These are phyloP conservation scores for Anabas testudineus DNA, from an alignment of 2,797 vertebrate species.

Conservation along the genomic window DNA sequence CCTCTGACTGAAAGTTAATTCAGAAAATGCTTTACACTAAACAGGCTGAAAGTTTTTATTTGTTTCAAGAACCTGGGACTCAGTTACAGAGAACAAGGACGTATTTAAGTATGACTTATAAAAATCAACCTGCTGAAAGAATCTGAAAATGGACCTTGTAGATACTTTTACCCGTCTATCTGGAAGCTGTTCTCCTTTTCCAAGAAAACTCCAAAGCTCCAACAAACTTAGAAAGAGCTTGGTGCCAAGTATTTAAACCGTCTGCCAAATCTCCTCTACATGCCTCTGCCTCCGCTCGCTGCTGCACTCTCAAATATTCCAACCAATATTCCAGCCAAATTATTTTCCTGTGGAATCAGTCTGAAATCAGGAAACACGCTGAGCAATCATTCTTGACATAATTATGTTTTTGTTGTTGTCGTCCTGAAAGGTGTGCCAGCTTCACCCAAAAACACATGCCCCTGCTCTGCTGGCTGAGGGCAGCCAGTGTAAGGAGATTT, in stretches of 20 bases:
- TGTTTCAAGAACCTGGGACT: background rate
- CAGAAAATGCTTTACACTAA: constrained; percentile 11
- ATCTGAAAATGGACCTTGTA: background rate
- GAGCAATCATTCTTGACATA: constrained; percentile 50
- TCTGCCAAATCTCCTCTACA: constrained; percentile 56
- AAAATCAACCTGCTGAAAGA: constrained; percentile 15
- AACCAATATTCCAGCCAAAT: constrained; percentile 48
- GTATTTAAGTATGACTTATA: constrained; percentile 1
- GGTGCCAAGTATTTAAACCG: constrained; percentile 32
- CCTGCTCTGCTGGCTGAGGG: constrained; percentile 7
- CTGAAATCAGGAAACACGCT: constrained; percentile 52
- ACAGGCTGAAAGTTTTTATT: constrained; percentile 26
- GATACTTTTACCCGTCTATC: constrained; percentile 18
- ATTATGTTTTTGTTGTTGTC: constrained; percentile 36
- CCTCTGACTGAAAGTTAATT: no score
- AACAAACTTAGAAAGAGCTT: constrained; percentile 33
- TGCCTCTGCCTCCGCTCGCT: constrained; percentile 15
- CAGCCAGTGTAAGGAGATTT: constrained; percentile 20
- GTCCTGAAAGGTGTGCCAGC: constrained; percentile 38
- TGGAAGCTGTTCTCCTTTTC: constrained; percentile 26
- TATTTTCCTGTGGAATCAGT: constrained; percentile 48
- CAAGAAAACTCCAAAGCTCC: constrained; percentile 39
- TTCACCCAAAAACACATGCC: constrained; percentile 36
- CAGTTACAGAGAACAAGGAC: background rate
- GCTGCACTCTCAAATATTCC: constrained; percentile 22